Base-by-base conservation (phyloP, 2,113 vertebrate species). In the Cheilinus undulatus region DNA sequence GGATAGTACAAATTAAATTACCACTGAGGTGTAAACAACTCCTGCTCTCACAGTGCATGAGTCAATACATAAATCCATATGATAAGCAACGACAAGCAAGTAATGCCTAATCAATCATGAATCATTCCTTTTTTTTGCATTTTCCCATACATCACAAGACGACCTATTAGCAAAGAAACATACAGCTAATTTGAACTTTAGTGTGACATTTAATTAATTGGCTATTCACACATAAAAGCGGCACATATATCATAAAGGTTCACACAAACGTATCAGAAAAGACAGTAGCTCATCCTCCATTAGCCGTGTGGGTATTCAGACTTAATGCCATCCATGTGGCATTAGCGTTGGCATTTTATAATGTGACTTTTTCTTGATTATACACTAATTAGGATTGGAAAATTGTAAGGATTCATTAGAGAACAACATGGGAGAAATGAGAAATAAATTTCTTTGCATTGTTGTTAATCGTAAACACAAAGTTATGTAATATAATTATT, bases 141-240 rank as follows among this genome's bases (percentile, higher is more conserved):
- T 11, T 28, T n/a, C 17, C 54, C 57, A 34, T 57, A 34, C 23
- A 78, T 76, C 57, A 53, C 34, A 32, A 24, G n/a, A 27, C 14
- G 23, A 26, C 49, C 3, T 13, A 49, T 13, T 36, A 78, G 57
- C 32, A 73, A 69, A 54, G 42, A 69, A 56, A 68, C 73, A 70
- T 50, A 56, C 26, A 62, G 64, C 40, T 72, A 70, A 73, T 82
- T 56, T 48, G 26, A 63, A 56, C 56, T 72, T 52, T 52, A 22
- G 61, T 20, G 49, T 75, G 64, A 79, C 80, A 87, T 84, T 80
- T 74, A 56, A 78, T 87, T 78, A 86, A 82, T 57, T 79, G 28
- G 12, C 54, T 43, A 50, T 82, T 75, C 53, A 62, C 19, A 15
- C 36, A 64, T 72, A 68, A 76, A 58, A 20, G 8, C 20, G n/a